Base-by-base conservation (phyloP, 2,113 vertebrate genomes). In the Onychostoma macrolepis region DNA sequence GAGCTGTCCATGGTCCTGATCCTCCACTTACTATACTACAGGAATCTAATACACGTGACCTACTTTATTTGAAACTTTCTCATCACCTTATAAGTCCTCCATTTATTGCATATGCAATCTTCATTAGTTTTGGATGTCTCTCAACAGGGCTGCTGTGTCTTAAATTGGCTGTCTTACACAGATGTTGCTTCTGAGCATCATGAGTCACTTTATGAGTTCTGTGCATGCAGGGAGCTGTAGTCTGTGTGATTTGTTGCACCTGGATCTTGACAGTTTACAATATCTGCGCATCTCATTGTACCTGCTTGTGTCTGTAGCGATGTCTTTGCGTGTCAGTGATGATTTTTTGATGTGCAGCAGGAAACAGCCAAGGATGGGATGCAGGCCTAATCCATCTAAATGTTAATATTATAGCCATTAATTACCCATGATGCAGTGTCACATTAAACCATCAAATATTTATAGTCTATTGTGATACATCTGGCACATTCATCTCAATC, bases 401-500 rank as follows among this genome's bases (percentile, higher is more conserved):
- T 26, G 74, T 67, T 88, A 82, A 77, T 67, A 75, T 77, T 30
- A 26, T n/a, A 8, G 11, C 76, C 80, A 61, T 72, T 89, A 84
- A 86, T 88, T 83, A 78, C 48, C 58, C 26, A 28, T 83, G 80
- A 84, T n/a, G 50, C 26, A 77, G 71, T 78, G 72, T 24, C 48
- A 79, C 72, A 69, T 83, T 83, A 86, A 79, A 78, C 79, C 48
- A 58, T 83, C 67, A 86, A 83, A 78, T 81, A 83, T 78, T 83
- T 88, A 71, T 76, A 83, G 85, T 38, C 72, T 36, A 61, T 78
- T n/a, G 48, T 79, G 85, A 74, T 79, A 78, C 79, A 86, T 80
- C 80, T 83, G 72, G 28, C 26, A 65, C 84, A 82, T 88, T 88
- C 41, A 45, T 82, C 80, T 88, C 78, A 86, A 36, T 88, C 71